Base-by-base conservation (phyloP, 2,113 vertebrate species). In the Ginglymostoma cirratum region DNA sequence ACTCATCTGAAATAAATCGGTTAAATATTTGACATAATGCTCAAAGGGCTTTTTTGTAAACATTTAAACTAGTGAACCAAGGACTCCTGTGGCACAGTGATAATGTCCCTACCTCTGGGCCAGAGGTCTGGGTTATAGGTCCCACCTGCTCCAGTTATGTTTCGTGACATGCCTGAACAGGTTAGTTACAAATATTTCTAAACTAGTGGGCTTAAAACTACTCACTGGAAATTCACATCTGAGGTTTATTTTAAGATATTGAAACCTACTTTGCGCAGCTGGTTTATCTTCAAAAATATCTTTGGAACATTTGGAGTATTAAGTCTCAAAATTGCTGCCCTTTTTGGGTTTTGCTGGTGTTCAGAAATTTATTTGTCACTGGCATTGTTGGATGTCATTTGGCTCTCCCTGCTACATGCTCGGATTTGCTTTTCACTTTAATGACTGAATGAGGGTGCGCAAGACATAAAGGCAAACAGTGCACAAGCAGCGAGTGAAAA, bases 401-500 rank as follows among this genome's bases (percentile, higher is more conserved):
- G n/a, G 14, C n/a, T 92, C 55, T 92, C n/a, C 34, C 55, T 66
- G 86, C 27, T 61, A 55, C 8, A 34, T 90, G 48, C 24, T 34
- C 86, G 61, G 55, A 66, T 92, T 66, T 92, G 61, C 30, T 55
- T 65, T 92, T 92, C 19, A 66, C 30, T 34, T 66, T 19, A 38
- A 5, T 92, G 34, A 66, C 19, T 92, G 30, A 92, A n/a, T 92
- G 15, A 38, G 34, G 89, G 55, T 66, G 38, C 30, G 12, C 19
- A n/a, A 65, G 55, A 55, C 89, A 92, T 61, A 92, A 92, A 61
- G 89, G 19, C 89, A 92, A 92, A 66, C 89, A 27, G 24, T 66
- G 38, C 7, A 66, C 34, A n/a, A 5, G 14, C 89, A n/a, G 61
- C 30, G 2, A 92, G 55, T 65, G 61, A 92, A 66, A 66, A 19